These are phyloP conservation scores for Colinus virginianus DNA, from an alignment of 2,113 vertebrate species.

Conservation along the genomic window DNA sequence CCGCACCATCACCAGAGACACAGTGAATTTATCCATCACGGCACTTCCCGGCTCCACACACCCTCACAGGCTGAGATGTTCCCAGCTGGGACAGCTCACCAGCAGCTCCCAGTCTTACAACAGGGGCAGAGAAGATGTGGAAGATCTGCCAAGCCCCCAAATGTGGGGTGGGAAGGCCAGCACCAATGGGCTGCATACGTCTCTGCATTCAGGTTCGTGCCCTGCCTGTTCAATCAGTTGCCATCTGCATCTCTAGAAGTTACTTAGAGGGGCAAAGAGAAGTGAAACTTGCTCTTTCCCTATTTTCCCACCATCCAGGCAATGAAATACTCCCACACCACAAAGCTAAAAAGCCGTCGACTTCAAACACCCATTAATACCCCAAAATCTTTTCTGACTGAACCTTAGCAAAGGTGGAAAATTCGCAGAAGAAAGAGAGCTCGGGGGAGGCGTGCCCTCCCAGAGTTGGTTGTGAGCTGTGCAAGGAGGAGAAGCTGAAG, in stretches of 20 bases:
- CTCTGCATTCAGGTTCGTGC: fast-evolving
- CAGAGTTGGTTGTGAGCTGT: background rate
- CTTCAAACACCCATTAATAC: background rate
- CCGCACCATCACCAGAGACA: background rate
- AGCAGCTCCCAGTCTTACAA: fast-evolving
- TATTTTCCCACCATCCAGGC: background rate
- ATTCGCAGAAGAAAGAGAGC: fast-evolving
- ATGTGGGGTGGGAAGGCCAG: fast-evolving
- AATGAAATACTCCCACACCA: fast-evolving
- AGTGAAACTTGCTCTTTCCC: background rate
- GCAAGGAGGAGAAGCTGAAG: background rate
- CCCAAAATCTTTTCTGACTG: background rate
- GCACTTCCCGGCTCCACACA: background rate
- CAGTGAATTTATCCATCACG: fast-evolving
- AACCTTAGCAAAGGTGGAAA: background rate
- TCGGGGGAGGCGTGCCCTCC: fast-evolving
- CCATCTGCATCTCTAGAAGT: background rate
- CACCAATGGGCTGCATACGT: background rate
- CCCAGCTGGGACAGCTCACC: background rate
- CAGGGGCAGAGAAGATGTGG: fast-evolving
- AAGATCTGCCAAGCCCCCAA: background rate
- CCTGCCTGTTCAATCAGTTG: background rate
- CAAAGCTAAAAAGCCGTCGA: fast-evolving
- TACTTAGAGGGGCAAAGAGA: background rate
- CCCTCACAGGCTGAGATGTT: fast-evolving